Evolutionary conservation across 1,140 invertebrate genomes (phyloP).

Genomic region (Apis florea): DNA sequence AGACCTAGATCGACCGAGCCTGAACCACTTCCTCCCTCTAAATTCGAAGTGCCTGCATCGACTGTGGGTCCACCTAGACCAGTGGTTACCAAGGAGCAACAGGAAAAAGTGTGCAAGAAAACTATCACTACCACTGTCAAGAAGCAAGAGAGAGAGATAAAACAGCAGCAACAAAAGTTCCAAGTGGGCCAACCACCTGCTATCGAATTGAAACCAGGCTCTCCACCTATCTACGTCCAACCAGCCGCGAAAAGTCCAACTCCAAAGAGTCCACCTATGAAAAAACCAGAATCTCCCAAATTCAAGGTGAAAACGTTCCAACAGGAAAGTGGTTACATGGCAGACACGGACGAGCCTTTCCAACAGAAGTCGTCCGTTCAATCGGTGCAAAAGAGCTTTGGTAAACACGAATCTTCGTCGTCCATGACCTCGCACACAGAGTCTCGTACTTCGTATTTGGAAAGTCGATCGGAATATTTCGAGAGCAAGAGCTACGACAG

Average conservation of each 20-base stretch:
- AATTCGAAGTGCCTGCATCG: conserved; percentile 81
- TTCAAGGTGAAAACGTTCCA: conserved; percentile 79
- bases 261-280: conserved; percentile 55
- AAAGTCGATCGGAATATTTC: conserved; percentile 70
- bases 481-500: conserved; percentile 73
- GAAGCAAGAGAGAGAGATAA: conserved; percentile 69
- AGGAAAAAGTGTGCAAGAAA: conserved; percentile 65
- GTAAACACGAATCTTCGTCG: conserved; percentile 71
- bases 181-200: conserved; percentile 65
- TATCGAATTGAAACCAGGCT: conserved; percentile 78
- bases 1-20: conserved; percentile 82
- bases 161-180: conserved; percentile 68
- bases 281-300: conserved; percentile 83
- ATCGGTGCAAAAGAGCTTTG: conserved; percentile 65
- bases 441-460: conserved; percentile 70
- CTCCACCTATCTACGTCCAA: conserved; percentile 81
- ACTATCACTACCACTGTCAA: conserved; percentile 68
- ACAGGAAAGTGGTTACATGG: conserved; percentile 86
- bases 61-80: conserved; percentile 80
- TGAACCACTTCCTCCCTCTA: conserved; percentile 82
- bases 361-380: conserved; percentile 57
- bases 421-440: conserved; percentile 67
- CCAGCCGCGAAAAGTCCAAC: conserved; percentile 63
- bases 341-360: conserved; percentile 86
- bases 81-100: conserved; percentile 68